Conservation (phyloP, 1,140 invertebrate genomes). For the Brachionus calyciflorus region DNA sequence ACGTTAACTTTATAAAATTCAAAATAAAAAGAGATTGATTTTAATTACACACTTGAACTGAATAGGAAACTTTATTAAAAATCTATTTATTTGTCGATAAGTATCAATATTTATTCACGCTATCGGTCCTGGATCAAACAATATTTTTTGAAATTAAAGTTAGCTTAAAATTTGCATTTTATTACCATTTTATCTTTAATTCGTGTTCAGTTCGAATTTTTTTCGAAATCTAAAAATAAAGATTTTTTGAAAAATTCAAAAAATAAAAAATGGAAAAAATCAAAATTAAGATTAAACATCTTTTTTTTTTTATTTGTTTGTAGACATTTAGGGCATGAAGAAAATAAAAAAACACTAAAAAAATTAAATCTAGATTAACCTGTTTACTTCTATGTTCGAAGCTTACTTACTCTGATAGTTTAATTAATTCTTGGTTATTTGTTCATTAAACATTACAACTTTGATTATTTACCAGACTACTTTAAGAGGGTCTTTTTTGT, state of each 20-base stretch:
- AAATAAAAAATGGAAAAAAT: no score
- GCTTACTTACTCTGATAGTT: no score
- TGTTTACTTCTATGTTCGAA: conserved; percentile 24
- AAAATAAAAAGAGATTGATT: no score
- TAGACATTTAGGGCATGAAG: no score
- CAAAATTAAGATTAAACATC: no score
- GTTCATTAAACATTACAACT: conserved; percentile 26
- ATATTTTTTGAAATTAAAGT: neutral
- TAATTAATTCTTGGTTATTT: conserved; percentile 4
- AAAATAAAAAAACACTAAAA: no score
- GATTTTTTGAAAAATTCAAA: no score
- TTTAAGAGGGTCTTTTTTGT: neutral
- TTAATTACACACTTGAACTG: conserved; percentile 35
- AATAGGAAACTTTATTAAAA: conserved; percentile 14
- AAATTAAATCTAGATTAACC: conserved; percentile 29
- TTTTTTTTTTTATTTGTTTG: no score
- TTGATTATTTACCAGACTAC: neutral
- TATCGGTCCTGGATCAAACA: conserved; percentile 24
- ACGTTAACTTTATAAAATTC: no score
- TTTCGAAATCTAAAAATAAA: no score
- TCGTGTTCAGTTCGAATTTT: neutral
- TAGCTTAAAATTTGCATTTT: conserved; percentile 17
- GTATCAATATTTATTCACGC: conserved; percentile 26
- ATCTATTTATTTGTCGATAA: conserved; percentile 14
- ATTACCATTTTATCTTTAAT: neutral